Percentiles rank a stretch among this genome's conserved stretches.
Evolutionary conservation across 2,888 invertebrate genomes (phyloP).

Genomic region (Xylocampa areola): DNA sequence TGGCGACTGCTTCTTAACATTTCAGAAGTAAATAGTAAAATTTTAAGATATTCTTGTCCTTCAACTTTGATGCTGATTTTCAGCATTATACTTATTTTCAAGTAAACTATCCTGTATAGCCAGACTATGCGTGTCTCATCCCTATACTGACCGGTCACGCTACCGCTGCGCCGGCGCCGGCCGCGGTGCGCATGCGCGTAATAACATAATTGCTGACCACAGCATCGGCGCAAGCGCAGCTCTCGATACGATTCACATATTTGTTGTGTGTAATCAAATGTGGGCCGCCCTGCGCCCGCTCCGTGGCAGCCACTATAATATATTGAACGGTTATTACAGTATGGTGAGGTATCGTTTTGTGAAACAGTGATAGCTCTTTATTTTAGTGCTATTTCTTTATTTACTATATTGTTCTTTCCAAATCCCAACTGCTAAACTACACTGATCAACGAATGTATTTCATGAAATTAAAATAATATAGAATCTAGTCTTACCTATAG

Average conservation of each 20-base stretch:
- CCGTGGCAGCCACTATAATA: neutral
- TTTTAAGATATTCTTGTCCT: too few species aligned
- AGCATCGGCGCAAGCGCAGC: slow-evolving; percentile 51
- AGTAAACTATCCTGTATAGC: neutral
- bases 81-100: too few species aligned
- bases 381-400: too few species aligned
- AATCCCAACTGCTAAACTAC: too few species aligned
- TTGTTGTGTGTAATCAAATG: slow-evolving; percentile 51
- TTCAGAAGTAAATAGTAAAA: too few species aligned
- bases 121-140: slow-evolving; percentile 23
- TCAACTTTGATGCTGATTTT: too few species aligned
- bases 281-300: neutral
- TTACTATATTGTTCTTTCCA: too few species aligned
- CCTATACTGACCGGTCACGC: slow-evolving; percentile 43
- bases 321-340: neutral
- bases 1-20: too few species aligned
- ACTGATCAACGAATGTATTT: too few species aligned
- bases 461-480: too few species aligned
- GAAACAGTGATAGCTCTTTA: neutral
- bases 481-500: too few species aligned
- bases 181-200: slow-evolving; percentile 61
- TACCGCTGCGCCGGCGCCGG: slow-evolving; percentile 34
- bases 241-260: slow-evolving; percentile 38
- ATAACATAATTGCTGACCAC: slow-evolving; percentile 77
- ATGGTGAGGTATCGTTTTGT: neutral